Evolutionary conservation across 2,888 invertebrate genomes (phyloP).

Genomic region (Pseudoips prasinana): DNA sequence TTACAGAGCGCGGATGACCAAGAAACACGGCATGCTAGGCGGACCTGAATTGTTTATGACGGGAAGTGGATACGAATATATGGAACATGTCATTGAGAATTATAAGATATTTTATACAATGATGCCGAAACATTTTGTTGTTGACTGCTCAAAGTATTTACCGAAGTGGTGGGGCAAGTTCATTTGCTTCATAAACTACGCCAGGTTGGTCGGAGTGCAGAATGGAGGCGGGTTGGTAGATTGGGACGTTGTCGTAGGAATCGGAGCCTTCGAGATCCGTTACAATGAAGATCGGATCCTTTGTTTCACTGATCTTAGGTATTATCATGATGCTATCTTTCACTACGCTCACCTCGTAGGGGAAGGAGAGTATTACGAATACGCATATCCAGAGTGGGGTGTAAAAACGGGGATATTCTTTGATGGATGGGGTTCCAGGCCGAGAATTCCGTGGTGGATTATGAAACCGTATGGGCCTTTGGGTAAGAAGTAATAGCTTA

Average conservation of each 20-base stretch:
- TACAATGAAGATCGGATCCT: slow-evolving; percentile 53
- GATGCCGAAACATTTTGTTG: slow-evolving; percentile 6
- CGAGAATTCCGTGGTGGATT: no score
- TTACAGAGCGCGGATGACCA: slow-evolving; percentile 14
- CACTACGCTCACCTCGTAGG: slow-evolving; percentile 24
- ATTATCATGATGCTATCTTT: slow-evolving; percentile 38
- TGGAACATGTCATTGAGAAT: slow-evolving; percentile 47
- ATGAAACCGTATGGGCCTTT: no score
- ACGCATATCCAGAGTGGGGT: slow-evolving; percentile 55
- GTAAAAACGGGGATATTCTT: background rate
- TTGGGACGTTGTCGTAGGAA: slow-evolving; percentile 22
- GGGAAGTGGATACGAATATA: slow-evolving; percentile 47
- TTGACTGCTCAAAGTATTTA: slow-evolving; percentile 48
- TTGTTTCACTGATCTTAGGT: slow-evolving; percentile 57
- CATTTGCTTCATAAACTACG: slow-evolving; percentile 45
- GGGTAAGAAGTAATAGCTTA: no score
- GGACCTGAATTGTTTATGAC: slow-evolving; percentile 24
- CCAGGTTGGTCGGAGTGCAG: slow-evolving; percentile 37
- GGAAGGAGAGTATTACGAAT: slow-evolving; percentile 52
- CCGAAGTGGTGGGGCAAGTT: slow-evolving; percentile 65
- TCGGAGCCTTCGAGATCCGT: slow-evolving; percentile 59
- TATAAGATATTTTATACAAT: slow-evolving; percentile 42
- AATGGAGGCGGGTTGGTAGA: slow-evolving; percentile 46
- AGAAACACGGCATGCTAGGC: fast-evolving
- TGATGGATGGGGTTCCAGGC: slow-evolving; percentile 3